phyloP scores from a whole-genome alignment of 2,888 invertebrate genomes.

The Mactromeris polynyma region DNA sequence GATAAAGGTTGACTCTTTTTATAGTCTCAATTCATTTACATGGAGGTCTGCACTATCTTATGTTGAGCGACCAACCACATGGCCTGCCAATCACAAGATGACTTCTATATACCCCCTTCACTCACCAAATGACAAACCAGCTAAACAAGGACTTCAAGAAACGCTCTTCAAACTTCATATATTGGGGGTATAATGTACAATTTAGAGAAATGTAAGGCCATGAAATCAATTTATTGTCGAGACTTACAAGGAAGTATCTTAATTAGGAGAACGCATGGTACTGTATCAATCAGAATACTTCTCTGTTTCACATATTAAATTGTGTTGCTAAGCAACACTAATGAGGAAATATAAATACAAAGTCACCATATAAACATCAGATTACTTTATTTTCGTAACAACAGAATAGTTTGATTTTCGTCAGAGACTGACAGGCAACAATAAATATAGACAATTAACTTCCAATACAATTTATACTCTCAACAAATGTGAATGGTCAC shows the following conservation, averaged over 20 bases:
- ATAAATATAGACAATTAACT: neutral
- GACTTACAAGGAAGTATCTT: neutral
- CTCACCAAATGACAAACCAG: no score
- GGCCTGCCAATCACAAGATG: no score
- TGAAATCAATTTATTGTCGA: neutral
- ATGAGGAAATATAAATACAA: neutral
- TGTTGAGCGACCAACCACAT: no score
- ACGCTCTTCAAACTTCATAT: no score
- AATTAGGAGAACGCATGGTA: neutral
- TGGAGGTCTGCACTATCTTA: no score
- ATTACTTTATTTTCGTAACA: slow-evolving; percentile 13
- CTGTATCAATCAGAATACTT: neutral
- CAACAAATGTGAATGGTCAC: neutral
- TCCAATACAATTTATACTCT: neutral
- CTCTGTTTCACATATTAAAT: neutral
- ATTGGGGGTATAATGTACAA: no score
- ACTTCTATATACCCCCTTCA: no score
- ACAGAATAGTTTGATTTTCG: slow-evolving; percentile 10
- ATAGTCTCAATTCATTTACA: no score
- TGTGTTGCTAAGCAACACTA: neutral
- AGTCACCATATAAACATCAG: neutral
- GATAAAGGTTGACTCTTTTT: no score
- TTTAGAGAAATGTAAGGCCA: no score
- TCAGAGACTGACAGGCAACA: neutral
- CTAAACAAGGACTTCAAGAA: no score